Percentiles rank a stretch among this genome's conserved stretches.
Conservation (phyloP, 2,797 vertebrate genomes). For the Sebastes steindachneri region DNA sequence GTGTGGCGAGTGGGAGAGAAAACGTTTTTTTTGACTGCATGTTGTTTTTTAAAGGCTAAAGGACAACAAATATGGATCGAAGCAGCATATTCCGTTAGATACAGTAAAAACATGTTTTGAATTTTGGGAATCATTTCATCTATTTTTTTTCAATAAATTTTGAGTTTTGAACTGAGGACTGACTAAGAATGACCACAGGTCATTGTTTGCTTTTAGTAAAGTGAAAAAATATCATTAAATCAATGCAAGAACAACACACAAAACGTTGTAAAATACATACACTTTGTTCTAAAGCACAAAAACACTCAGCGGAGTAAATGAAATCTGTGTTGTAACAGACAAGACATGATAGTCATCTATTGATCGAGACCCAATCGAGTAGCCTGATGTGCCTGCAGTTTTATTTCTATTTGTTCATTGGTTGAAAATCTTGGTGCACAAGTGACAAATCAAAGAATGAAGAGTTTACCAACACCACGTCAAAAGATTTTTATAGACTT, state of each 20-base stretch:
- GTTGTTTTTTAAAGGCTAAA: too few species aligned
- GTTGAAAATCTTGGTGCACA: neutral
- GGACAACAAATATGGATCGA: too few species aligned
- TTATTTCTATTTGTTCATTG: neutral
- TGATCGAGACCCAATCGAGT: fast-evolving
- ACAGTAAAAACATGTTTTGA: too few species aligned
- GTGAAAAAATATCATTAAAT: neutral
- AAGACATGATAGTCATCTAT: neutral
- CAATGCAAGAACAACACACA: neutral
- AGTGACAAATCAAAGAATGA: neutral
- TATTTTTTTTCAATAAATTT: too few species aligned
- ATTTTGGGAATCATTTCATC: too few species aligned
- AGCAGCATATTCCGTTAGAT: too few species aligned
- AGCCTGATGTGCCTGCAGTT: neutral
- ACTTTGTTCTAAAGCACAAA: neutral
- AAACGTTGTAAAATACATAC: neutral
- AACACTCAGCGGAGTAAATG: neutral
- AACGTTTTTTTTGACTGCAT: too few species aligned
- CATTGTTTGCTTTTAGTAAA: neutral
- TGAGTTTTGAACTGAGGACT: too few species aligned
- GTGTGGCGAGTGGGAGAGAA: too few species aligned
- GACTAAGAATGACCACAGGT: neutral
- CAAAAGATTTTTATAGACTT: conserved; percentile 2
- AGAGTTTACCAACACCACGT: neutral
- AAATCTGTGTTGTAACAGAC: neutral